phyloP scores from a whole-genome alignment of 1,140 invertebrate species.

The Aphelinus certus region DNA sequence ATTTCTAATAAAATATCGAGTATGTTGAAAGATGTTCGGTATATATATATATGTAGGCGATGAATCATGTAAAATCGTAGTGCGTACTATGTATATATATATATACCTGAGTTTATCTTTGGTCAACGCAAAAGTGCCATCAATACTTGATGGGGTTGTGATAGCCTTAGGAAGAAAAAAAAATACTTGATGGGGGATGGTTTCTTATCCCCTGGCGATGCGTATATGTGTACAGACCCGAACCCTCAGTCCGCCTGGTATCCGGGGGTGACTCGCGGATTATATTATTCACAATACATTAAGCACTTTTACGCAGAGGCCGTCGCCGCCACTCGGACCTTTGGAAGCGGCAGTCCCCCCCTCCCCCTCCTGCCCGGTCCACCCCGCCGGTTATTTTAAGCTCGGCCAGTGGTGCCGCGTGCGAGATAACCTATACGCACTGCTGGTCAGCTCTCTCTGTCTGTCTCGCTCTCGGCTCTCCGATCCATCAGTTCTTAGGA shows the following conservation, averaged over 20 bases:
- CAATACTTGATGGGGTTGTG: conserved; percentile 48
- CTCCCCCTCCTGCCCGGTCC: too few relatives aligned
- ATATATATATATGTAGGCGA: too few relatives aligned
- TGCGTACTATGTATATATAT: too few relatives aligned
- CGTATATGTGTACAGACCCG: neutral
- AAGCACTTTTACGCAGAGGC: conserved; percentile 51
- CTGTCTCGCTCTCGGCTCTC: too few relatives aligned
- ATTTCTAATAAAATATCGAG: too few relatives aligned
- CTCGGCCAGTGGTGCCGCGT: neutral
- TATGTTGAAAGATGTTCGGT: too few relatives aligned
- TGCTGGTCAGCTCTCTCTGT: neutral
- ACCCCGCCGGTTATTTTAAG: too few relatives aligned
- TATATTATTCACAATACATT: conserved; percentile 61
- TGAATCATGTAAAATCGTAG: too few relatives aligned
- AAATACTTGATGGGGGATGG: conserved; percentile 40
- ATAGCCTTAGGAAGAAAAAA: too few relatives aligned
- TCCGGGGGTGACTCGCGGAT: conserved; percentile 48
- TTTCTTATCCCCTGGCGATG: neutral
- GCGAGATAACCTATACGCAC: conserved; percentile 15
- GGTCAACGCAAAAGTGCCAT: conserved; percentile 47
- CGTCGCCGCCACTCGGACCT: conserved; percentile 16
- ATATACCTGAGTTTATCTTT: neutral
- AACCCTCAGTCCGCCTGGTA: conserved; percentile 7
- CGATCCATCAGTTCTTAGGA: neutral
- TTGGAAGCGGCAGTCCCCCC: too few relatives aligned